These are phyloP conservation scores for Mythimna ferrago DNA, from an alignment of 2,888 invertebrate species.

Conservation along the genomic window DNA sequence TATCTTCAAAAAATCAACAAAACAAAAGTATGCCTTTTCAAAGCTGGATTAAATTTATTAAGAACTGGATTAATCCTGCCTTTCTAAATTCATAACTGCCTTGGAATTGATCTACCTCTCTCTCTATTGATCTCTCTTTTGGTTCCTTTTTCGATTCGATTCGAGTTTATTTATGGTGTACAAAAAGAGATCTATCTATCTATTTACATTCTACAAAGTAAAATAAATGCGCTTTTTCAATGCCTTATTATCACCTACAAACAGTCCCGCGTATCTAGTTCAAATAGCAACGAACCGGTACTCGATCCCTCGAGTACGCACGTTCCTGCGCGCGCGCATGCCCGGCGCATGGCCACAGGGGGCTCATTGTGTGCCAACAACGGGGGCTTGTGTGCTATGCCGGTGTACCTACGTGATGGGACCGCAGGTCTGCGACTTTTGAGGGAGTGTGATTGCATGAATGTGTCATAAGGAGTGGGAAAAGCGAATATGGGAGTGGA, in stretches of 20 bases:
- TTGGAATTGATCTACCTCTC: too few relatives aligned
- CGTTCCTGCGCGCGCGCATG: slow-evolving; percentile 33
- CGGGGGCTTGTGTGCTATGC: slow-evolving; percentile 18
- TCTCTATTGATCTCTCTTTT: too few relatives aligned
- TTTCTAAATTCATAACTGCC: too few relatives aligned
- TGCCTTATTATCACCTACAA: slow-evolving; percentile 43
- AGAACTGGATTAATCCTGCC: too few relatives aligned
- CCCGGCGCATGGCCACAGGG: slow-evolving; percentile 49
- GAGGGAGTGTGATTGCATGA: slow-evolving; percentile 15
- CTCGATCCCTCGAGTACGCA: slow-evolving; percentile 51
- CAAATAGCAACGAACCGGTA: slow-evolving; percentile 60
- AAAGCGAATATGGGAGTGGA: neutral
- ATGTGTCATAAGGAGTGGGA: neutral
- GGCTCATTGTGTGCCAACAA: slow-evolving; percentile 59
- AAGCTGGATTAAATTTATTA: neutral
- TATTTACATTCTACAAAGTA: neutral
- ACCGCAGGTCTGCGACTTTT: slow-evolving; percentile 9
- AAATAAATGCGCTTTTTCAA: slow-evolving; percentile 16
- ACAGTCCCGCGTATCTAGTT: slow-evolving; percentile 54
- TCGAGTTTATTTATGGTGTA: too few relatives aligned
- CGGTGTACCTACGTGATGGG: slow-evolving; percentile 47
- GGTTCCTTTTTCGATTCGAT: too few relatives aligned
- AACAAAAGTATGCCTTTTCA: slow-evolving; percentile 4
- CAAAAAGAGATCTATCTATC: too few relatives aligned
- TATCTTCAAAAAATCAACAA: neutral